These are phyloP conservation scores for Quadriops clusia DNA, from an alignment of 2,888 invertebrate species.

Conservation along the genomic window DNA sequence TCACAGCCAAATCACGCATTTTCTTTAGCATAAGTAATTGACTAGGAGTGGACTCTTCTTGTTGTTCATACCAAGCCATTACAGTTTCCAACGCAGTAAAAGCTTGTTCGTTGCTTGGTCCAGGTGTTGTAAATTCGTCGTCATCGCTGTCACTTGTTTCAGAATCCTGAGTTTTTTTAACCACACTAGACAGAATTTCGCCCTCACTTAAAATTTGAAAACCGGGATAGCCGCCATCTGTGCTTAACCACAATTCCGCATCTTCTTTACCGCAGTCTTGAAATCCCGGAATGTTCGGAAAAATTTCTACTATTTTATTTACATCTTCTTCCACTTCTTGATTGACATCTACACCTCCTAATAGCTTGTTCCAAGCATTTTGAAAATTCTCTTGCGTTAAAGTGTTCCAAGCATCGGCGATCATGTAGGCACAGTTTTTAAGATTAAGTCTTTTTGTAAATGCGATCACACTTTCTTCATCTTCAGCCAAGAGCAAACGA, in stretches of 20 bases:
- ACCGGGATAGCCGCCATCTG: constrained; percentile 13
- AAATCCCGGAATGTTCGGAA: constrained; percentile 11
- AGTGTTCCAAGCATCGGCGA: constrained; percentile 17
- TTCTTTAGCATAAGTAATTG: constrained; percentile 8
- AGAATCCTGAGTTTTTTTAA: not conserved
- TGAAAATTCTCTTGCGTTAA: constrained; percentile 12
- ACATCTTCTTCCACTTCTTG: not conserved
- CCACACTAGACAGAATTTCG: constrained; percentile 10
- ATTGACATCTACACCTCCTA: constrained; percentile 3
- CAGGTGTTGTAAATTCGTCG: constrained; percentile 1
- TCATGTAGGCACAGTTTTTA: constrained; percentile 16
- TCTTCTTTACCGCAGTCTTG: constrained; percentile 14
- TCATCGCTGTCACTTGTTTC: constrained; percentile 5
- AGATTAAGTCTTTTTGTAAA: constrained; percentile 15
- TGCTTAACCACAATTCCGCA: constrained; percentile 15
- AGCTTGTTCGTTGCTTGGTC: constrained; percentile 2
- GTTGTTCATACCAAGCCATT: constrained; percentile 7
- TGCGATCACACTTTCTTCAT: constrained; percentile 12
- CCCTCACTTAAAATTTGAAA: constrained; percentile 14
- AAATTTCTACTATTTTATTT: constrained; percentile 5
- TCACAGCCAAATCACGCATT: constrained; percentile 5
- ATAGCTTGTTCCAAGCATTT: constrained; percentile 18
- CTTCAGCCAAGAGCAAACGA: constrained; percentile 13
- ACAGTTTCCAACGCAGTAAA: constrained; percentile 6
- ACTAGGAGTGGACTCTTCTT: constrained; percentile 5